Evolutionary conservation across 2,888 invertebrate genomes (phyloP), one percentile per base, ranked within the genome.

Genomic region (Plebejus melissa): DNA sequence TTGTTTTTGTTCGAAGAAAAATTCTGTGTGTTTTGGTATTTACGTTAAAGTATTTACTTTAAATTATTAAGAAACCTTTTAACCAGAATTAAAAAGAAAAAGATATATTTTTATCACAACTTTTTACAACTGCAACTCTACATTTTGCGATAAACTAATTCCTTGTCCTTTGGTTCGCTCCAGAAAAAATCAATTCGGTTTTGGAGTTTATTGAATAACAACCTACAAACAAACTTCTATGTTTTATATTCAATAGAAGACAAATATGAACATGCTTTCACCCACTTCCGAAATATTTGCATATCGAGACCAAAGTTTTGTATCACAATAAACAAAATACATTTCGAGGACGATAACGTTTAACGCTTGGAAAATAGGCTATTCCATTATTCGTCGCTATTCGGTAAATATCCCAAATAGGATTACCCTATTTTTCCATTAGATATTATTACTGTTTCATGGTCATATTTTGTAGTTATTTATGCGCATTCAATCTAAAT

Each of bases 311-410:
- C 65, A 65, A 65, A 16, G 9, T 36, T 36, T 65, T 65, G 13
- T 65, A 65, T 65, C 65, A 65, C 32, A 65, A 36, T 65, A 65
- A 65, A 65, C 65, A 65, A 65, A 36, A 65, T 65, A 36, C 65
- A 65, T 65, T 65, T 65, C 1, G 65, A 36, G 13, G 32, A 65
- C 13, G 65, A 65, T 36, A 65, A 65, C 32, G 32, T 65, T 65
- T 32, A 32, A 13, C 32, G 32, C 16, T 65, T 36, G 32, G 32
- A 60, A 58, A 60, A 36, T 32, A 32, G 36, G 13, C 65, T 32
- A 36, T 65, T 65, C 32, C 65, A 65, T 65, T 36, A 65, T 65
- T 65, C 22, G 32, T 36, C 65, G 65, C 65, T 13, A 3, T 60
- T 28, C 60, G 28, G 60, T 60, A 65, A 65, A 65, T 65, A 36